Evolutionary conservation across 2,797 vertebrate species (phyloP), one percentile per base, ranked within the genome.

Genomic region (Amphiprion clarkii): DNA sequence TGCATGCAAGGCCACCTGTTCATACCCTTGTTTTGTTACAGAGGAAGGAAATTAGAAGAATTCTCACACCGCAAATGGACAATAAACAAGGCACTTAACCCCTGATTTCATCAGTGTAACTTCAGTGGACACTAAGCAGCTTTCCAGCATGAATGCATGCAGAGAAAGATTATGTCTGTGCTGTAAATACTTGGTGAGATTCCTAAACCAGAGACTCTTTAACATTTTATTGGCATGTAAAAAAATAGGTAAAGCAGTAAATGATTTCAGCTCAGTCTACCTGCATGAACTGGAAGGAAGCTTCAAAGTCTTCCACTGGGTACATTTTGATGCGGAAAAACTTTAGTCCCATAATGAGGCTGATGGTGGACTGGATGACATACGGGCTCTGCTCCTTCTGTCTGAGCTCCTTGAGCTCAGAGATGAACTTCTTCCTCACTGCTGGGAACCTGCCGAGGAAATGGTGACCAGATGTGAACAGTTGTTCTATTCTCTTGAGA

Each of bases 281-380:
- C 98, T 99, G 98, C 98, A 99, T 99, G 88, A 99, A 99, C 95
- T 98, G 98, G 92, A 99, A 97, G 75, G 98, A 99, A 27, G 98
- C 98, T 91, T 99, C 98, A 49, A 99, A 99, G 93, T 99, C 98
- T 83, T 99, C 98, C 90, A 99, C 98, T 0, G 98, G 98, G 90
- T 99, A 99, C 98, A 99, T 99, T 93, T 99, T 99, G 85, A 99
- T 98, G 70, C 98, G 96, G 83, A 99, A 99, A 92, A 99, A 99
- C 90, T 99, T 99, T 94, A 99, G 97, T 49, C 98, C 98, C 98
- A 99, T 99, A 88, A 99, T 99, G 81, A 99, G 96, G 89, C 97
- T 99, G 95, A 99, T 99, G 87, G 96, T 97, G 86, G 98, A 99
- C 89, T 99, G 97, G 82, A 99, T 94, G 39, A 98, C 93, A 6